Base-by-base conservation (phyloP, 2,113 vertebrate species). In the Semnopithecus entellus region DNA sequence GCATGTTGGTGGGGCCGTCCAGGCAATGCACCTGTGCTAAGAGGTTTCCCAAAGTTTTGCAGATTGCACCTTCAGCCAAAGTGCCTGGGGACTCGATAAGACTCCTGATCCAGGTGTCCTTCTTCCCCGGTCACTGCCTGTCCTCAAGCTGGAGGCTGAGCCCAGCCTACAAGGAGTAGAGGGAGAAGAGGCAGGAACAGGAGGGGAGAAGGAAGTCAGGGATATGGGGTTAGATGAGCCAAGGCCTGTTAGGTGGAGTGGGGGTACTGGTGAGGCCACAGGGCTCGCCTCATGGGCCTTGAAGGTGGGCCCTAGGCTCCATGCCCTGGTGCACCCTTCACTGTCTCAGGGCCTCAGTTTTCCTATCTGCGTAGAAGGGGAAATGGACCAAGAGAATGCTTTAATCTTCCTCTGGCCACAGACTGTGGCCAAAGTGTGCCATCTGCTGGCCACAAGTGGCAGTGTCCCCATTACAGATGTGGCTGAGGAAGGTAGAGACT, bases 381-480 rank as follows among this genome's bases (percentile, higher is more conserved):
- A 50, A 8, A 35, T 12, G 40, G 32, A 45, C 55, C 59, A 11
- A 48, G 43, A 11, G 72, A 1, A 18, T 0, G 4, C 40, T 23
- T 11, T 32, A 1, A 8, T 0, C 35, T 61, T 3, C 48, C n/a
- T 80, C 72, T 30, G 43, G 7, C 14, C 6, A 7, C 17, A 85
- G 75, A 55, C n/a, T 1, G 16, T 18, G 86, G 95, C 81, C 38
- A 6, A 30, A 9, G 8, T 2, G 57, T 59, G 78, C 97, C 97
- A 52, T 6, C 97, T 97, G 78, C 91, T 93, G 97, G 95, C 82
- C 16, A 0, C 8, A 7, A 1, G 22, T 27, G 73, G 64, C 88
- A 70, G 57, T 9, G 88, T 57, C n/a, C 59, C 5, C 12, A 1
- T 35, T 52, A 16, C 12, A 22, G 6, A 13, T 3, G 50, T 1